These are phyloP conservation scores for Megastigmus dorsalis DNA, from an alignment of 2,888 invertebrate species.

Conservation along the genomic window DNA sequence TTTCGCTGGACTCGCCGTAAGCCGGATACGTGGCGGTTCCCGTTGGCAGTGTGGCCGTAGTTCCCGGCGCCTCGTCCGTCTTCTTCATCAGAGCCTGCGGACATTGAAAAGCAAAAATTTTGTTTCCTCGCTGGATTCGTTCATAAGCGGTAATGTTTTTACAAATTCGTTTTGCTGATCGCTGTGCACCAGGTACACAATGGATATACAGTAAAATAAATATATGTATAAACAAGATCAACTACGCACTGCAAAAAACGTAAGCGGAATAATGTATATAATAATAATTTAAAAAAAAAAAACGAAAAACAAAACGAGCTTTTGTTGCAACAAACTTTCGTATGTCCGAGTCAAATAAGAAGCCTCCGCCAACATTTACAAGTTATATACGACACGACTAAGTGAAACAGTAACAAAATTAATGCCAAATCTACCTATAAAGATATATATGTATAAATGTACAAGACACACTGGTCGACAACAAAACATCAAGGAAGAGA, in stretches of 20 bases:
- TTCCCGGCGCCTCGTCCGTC: conserved; percentile 64
- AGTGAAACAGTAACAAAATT: conserved; percentile 31
- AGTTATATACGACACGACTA: conserved; percentile 1
- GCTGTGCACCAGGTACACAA: not conserved
- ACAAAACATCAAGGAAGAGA: conserved; percentile 33
- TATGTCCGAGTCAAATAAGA: conserved; percentile 24
- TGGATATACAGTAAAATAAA: too few relatives aligned
- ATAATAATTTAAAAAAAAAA: too few relatives aligned
- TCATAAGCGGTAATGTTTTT: not conserved
- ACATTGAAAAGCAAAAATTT: conserved; percentile 36
- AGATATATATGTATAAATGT: too few relatives aligned
- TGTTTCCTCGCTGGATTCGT: not conserved
- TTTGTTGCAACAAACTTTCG: conserved; percentile 29
- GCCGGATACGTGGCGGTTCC: conserved; percentile 51
- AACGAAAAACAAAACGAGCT: too few relatives aligned
- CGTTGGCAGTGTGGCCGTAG: conserved; percentile 56
- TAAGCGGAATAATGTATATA: conserved; percentile 14
- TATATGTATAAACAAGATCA: conserved; percentile 5
- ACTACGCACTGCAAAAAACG: conserved; percentile 13
- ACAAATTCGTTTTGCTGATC: not conserved
- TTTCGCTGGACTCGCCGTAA: conserved; percentile 64
- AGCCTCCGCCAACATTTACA: conserved; percentile 16
- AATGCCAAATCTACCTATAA: conserved; percentile 32
- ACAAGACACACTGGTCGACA: conserved; percentile 15
- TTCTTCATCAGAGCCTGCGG: conserved; percentile 69